These are phyloP conservation scores for Epinephelus lanceolatus DNA, from an alignment of 2,113 vertebrate genomes.

Conservation along the genomic window DNA sequence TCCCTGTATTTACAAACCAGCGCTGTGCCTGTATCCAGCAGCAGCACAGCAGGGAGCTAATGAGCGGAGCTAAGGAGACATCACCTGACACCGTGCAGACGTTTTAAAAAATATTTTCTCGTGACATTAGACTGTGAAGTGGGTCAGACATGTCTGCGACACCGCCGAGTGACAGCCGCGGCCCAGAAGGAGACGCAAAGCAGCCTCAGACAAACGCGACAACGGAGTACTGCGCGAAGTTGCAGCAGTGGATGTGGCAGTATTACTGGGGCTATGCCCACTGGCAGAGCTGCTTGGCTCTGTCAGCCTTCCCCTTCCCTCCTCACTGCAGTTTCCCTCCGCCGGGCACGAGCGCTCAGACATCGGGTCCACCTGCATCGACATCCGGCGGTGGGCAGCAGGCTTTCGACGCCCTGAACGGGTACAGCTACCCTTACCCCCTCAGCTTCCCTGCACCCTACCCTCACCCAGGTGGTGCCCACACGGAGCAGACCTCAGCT, in stretches of 20 bases:
- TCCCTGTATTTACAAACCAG: conserved; percentile 20
- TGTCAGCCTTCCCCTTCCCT: conserved; percentile 77
- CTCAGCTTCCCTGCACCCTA: conserved; percentile 21
- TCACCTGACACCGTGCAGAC: not conserved
- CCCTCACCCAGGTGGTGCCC: conserved; percentile 14
- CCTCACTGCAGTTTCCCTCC: conserved; percentile 36
- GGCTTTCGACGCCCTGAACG: conserved; percentile 52
- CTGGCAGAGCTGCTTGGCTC: conserved; percentile 88
- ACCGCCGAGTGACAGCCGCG: conserved; percentile 7
- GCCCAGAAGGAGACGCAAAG: conserved; percentile 9
- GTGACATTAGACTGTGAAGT: not conserved
- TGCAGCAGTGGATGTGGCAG: conserved; percentile 95
- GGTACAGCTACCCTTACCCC: conserved; percentile 60
- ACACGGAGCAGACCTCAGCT: conserved; percentile 35
- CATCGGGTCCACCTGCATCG: conserved; percentile 15
- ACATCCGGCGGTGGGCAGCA: conserved; percentile 33
- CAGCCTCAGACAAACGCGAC: conserved; percentile 35
- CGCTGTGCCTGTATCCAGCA: not conserved
- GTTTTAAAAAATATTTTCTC: not conserved
- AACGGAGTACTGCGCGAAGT: conserved; percentile 88
- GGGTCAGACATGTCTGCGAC: conserved; percentile 48
- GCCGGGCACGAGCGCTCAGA: conserved; percentile 13
- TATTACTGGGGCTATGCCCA: conserved; percentile 89
- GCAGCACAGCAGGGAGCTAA: conserved; percentile 9
- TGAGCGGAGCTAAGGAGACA: not conserved